Evolutionary conservation across 2,113 vertebrate species (phyloP).

Genomic region (Perca flavescens): DNA sequence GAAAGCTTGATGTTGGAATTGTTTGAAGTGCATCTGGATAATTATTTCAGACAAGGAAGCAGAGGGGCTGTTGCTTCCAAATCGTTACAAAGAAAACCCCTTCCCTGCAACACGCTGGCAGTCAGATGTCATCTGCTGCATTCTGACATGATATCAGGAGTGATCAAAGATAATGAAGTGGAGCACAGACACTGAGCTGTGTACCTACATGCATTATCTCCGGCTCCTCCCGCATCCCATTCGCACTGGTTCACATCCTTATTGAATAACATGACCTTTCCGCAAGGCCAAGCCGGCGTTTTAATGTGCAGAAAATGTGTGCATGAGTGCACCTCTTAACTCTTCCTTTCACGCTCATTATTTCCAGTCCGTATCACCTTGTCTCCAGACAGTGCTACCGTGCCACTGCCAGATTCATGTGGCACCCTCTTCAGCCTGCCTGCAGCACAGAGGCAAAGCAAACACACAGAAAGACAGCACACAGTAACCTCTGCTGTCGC

Average conservation of each 20-base stretch:
- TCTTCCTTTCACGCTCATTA: constrained; percentile 83
- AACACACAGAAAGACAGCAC: constrained; percentile 12
- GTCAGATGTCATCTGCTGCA: constrained; percentile 73
- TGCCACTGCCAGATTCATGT: constrained; percentile 67
- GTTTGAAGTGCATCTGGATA: constrained; percentile 63
- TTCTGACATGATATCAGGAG: constrained; percentile 72
- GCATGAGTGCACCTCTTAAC: constrained; percentile 83
- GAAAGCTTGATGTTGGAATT: constrained; percentile 51
- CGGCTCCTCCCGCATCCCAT: constrained; percentile 60
- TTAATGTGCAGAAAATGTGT: constrained; percentile 80
- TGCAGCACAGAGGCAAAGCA: constrained; percentile 45
- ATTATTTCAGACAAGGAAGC: constrained; percentile 74
- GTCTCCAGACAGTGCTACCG: constrained; percentile 73
- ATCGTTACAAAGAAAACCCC: constrained; percentile 62
- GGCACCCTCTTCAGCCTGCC: constrained; percentile 50
- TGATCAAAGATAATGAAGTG: constrained; percentile 80
- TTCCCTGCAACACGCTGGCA: constrained; percentile 65
- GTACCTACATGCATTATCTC: constrained; percentile 74
- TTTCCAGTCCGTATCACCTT: constrained; percentile 82
- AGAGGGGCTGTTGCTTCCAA: constrained; percentile 56
- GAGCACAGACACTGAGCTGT: constrained; percentile 66
- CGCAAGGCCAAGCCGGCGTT: constrained; percentile 76
- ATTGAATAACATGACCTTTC: constrained; percentile 84
- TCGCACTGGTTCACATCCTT: constrained; percentile 73
- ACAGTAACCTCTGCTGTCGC: constrained; percentile 24